Evolutionary conservation across 2,797 vertebrate species (phyloP), one percentile per base, ranked within the genome.

Genomic region (Scolopax bukidnonensis): DNA sequence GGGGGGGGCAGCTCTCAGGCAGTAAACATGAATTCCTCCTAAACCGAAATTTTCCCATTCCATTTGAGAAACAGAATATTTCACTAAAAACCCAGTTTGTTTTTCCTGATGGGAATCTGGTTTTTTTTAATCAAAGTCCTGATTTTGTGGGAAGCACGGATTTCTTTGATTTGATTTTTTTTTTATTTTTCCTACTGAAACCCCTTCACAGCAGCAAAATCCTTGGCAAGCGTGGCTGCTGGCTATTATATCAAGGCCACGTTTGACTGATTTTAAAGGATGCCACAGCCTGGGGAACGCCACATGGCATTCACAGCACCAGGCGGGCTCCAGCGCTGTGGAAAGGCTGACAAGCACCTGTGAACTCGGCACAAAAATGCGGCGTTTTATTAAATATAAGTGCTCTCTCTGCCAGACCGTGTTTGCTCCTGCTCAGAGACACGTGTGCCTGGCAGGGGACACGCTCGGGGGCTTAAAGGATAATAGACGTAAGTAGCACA

Each of bases 111-210:
- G 32, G 74, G n/a, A 87, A 84, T 84, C 82, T 48, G 18, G 1
- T 63, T 89, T 93, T 94, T 1, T 63, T 89, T 93, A 91, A 88
- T 89, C 64, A 33, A 78, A 74, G n/a, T n/a, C n/a, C 61, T 75
- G 61, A 20, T 87, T 94, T 75, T 50, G 32, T 60, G 65, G 38
- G 50, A 80, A 75, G 16, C 5, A 4, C 4, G 23, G 28, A 17
- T 30, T 59, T 57, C 23, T 21, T 16, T 15, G 8, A 24, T 59
- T 7, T 20, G 7, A 43, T 17, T 38, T 17, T 16, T 7, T 13
- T 28, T 45, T 9, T 23, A 38, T 30, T 79, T 50, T 63, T 65
- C 15, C 43, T 74, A 3, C 79, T 17, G 73, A 83, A 93, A 70
- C 23, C 56, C 63, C 70, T 79, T 88, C 41, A 47, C 41, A 47